Percentiles rank a stretch among this genome's conserved stretches.
Evolutionary conservation across 35 echinoderm and acorn worm genomes (phyloP).

Genomic region (Heliocidaris erythrogramma): DNA sequence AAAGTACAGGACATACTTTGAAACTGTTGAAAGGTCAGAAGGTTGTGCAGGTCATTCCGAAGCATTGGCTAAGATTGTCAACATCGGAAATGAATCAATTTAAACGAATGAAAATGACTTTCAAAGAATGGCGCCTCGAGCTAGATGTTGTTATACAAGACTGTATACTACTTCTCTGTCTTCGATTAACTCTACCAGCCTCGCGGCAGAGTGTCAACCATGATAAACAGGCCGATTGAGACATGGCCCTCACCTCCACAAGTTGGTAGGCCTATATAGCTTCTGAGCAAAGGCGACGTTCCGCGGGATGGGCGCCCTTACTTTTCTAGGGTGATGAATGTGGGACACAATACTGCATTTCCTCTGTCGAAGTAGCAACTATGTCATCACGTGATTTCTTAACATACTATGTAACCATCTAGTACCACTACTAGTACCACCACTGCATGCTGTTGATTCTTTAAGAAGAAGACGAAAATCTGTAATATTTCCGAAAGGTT

Average conservation of each 20-base stretch:
- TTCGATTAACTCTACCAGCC: neutral
- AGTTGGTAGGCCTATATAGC: too few relatives aligned
- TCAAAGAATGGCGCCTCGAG: neutral
- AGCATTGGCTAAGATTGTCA: neutral
- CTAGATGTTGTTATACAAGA: neutral
- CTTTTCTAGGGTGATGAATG: too few relatives aligned
- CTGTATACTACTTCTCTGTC: neutral
- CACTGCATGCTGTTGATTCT: too few relatives aligned
- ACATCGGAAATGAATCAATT: slow-evolving; percentile 18
- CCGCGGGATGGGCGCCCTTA: too few relatives aligned
- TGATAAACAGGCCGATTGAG: neutral
- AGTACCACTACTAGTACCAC: too few relatives aligned
- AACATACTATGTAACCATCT: too few relatives aligned
- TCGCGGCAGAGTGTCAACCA: neutral
- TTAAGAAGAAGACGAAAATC: too few relatives aligned
- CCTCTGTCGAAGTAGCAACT: too few relatives aligned
- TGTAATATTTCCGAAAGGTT: too few relatives aligned
- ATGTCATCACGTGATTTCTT: too few relatives aligned
- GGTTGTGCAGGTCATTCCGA: neutral
- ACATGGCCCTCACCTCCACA: neutral
- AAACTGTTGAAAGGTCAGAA: neutral
- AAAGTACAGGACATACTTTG: neutral
- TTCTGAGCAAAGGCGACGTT: too few relatives aligned
- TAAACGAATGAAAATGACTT: slow-evolving; percentile 18
- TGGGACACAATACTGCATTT: too few relatives aligned